Percentiles rank a stretch among this genome's conserved stretches.
These are phyloP conservation scores for Julus scandinavius DNA, from an alignment of 2,888 invertebrate genomes.

Conservation along the genomic window DNA sequence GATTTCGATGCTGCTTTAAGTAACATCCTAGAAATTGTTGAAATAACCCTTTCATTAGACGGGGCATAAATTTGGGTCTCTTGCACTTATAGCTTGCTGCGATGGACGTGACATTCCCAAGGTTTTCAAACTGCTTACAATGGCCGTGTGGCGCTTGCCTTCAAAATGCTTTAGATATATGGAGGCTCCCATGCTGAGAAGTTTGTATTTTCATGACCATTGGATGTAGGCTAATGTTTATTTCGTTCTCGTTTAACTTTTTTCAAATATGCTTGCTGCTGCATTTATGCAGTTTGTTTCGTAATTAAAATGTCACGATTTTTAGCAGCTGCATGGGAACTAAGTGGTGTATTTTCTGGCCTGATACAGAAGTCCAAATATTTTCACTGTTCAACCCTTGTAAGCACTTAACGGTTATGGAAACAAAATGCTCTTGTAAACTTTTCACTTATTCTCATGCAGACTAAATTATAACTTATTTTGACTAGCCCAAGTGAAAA, in stretches of 20 bases:
- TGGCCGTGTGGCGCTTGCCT: background rate
- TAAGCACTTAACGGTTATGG: no score
- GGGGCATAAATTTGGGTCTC: background rate
- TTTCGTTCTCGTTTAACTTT: background rate
- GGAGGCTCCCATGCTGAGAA: slow-evolving; percentile 2
- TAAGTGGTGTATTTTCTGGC: no score
- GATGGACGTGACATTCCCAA: background rate
- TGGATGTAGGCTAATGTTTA: background rate
- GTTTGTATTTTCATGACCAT: background rate
- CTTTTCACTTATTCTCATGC: no score
- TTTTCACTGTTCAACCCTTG: no score
- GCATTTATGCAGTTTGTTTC: background rate
- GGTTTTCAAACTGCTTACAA: background rate
- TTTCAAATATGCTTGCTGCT: background rate
- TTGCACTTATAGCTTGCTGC: background rate
- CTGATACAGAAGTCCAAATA: no score
- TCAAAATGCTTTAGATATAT: background rate
- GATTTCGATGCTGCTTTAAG: background rate
- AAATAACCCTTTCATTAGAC: background rate
- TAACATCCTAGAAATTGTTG: background rate
- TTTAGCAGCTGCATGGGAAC: no score
- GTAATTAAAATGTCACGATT: slow-evolving; percentile 2
- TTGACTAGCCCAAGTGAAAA: no score
- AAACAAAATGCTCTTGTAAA: no score
- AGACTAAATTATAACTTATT: no score